Percentiles rank a stretch among this genome's conserved stretches.
phyloP scores from a whole-genome alignment of 2,113 vertebrate species.

The Petromus typicus region DNA sequence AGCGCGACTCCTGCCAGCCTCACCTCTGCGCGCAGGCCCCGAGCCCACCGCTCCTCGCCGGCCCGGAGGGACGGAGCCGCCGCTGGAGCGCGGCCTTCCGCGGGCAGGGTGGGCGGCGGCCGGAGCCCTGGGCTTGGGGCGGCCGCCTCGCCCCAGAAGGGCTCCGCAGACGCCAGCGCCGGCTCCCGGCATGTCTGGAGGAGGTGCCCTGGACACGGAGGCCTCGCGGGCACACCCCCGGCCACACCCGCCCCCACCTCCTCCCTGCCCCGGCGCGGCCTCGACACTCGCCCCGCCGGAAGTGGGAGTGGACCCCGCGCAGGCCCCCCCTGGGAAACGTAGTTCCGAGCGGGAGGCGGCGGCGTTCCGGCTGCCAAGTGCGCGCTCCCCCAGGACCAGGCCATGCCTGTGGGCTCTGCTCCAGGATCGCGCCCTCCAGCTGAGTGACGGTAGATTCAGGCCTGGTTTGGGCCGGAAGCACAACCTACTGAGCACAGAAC shows the following conservation, averaged over 20 bases:
- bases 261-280: not conserved
- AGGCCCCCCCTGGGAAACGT: constrained; percentile 48
- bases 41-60: not conserved
- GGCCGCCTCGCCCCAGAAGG: not conserved
- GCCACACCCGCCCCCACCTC: not conserved
- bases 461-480: not conserved
- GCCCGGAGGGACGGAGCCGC: not conserved
- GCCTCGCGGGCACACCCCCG: not conserved
- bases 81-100: constrained; percentile 16
- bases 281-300: not conserved
- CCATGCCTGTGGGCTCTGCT: not conserved
- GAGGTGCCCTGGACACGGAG: not conserved
- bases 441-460: accelerated
- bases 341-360: not conserved
- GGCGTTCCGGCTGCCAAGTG: accelerated
- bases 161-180: not conserved
- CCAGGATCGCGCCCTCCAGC: no score
- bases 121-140: not conserved
- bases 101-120: not conserved
- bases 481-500: accelerated
- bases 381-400: not conserved
- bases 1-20: not conserved
- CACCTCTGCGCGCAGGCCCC: constrained; percentile 45
- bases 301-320: not conserved
- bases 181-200: not conserved